Conservation (phyloP, 2,797 vertebrate species). For the Rhodeus uyekii region DNA sequence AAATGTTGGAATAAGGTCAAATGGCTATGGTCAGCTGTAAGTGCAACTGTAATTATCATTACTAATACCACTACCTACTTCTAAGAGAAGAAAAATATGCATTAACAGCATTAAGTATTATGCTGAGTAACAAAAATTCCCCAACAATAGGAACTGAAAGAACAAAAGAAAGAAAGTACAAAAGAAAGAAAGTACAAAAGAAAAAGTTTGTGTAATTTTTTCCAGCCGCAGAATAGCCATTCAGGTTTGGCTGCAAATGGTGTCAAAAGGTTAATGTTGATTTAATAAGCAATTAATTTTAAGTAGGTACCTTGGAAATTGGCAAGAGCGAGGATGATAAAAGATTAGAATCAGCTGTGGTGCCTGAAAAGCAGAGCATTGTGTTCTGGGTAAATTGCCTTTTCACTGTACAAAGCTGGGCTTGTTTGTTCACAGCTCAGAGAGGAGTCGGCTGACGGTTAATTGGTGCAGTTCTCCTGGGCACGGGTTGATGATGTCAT, state of each 20-base stretch:
- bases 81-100: background rate
- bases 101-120: background rate
- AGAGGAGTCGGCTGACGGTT: conserved; percentile 66
- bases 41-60: background rate
- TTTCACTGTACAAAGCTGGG: conserved; percentile 50
- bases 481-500: conserved; percentile 66
- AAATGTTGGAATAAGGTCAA: background rate
- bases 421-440: conserved; percentile 67
- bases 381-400: conserved; percentile 55
- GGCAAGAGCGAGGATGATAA: conserved; percentile 60
- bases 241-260: conserved; percentile 62
- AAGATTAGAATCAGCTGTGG: conserved; percentile 66
- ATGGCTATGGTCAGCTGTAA: background rate
- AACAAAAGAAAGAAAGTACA: background rate
- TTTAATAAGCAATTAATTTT: conserved; percentile 76
- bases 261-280: conserved; percentile 73
- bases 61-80: background rate
- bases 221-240: conserved; percentile 33
- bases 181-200: background rate
- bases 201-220: conserved; percentile 37
- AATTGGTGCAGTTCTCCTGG: conserved; percentile 70
- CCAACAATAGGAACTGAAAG: background rate
- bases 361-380: conserved; percentile 59
- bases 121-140: background rate
- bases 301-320: conserved; percentile 61